Conservation (phyloP, 2,797 vertebrate genomes). For the Acomys russatus region DNA sequence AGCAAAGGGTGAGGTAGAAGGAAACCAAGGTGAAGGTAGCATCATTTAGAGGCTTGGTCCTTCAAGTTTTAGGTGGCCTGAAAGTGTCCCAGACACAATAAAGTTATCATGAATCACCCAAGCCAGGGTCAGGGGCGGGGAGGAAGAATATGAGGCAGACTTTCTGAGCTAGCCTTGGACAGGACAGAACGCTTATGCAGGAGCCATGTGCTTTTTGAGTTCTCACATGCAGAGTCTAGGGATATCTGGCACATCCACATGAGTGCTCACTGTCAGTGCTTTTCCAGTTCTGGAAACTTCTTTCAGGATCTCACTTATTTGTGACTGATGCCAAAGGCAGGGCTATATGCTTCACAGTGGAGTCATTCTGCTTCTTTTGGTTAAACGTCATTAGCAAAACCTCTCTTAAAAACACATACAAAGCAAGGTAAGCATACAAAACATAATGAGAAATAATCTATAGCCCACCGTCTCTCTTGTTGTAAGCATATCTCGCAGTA, state of each 20-base stretch:
- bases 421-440: conserved; percentile 8
- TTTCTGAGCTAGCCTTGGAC: neutral
- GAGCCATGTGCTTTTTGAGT: neutral
- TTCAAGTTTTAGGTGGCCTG: neutral
- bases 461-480: neutral
- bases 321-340: conserved; percentile 1
- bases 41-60: neutral
- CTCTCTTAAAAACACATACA: neutral
- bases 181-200: neutral
- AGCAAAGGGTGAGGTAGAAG: neutral
- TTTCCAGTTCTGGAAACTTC: conserved; percentile 62
- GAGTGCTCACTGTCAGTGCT: neutral
- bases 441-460: conserved; percentile 11
- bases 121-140: neutral
- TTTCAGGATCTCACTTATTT: neutral
- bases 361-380: conserved; percentile 17
- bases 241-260: neutral
- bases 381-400: conserved; percentile 64
- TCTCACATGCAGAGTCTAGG: neutral
- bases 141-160: neutral
- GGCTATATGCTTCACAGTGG: neutral
- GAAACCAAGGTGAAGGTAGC: neutral
- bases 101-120: neutral
- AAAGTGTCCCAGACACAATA: neutral
- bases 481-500: neutral